Evolutionary conservation across 2,797 vertebrate genomes (phyloP).

Genomic region (Jordanella pulchra): DNA sequence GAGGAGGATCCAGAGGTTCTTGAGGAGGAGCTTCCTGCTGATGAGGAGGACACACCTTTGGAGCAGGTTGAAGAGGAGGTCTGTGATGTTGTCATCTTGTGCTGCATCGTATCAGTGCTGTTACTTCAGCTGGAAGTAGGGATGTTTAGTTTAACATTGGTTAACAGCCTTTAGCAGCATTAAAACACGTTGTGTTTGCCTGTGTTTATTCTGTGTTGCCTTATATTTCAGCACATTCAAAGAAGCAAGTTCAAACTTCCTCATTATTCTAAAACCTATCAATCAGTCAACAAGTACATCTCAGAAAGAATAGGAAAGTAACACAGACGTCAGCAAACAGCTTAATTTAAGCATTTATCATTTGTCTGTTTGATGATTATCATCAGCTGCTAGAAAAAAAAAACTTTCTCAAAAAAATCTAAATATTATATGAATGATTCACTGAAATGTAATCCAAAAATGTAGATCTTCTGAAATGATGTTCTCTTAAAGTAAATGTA

Average conservation of each 20-base stretch:
- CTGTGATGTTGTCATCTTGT: neutral
- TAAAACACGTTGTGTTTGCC: too few relatives aligned
- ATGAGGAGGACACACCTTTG: constrained; percentile 37
- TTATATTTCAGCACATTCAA: neutral
- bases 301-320: too few relatives aligned
- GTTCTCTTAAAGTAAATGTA: too few relatives aligned
- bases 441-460: too few relatives aligned
- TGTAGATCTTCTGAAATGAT: too few relatives aligned
- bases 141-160: neutral
- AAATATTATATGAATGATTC: neutral
- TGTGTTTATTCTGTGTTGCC: too few relatives aligned
- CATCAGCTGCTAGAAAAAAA: neutral
- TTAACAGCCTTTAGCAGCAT: too few relatives aligned
- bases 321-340: neutral
- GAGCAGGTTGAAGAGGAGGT: constrained; percentile 42
- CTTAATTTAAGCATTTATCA: neutral
- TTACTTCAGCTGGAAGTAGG: neutral
- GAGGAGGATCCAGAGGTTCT: constrained; percentile 73
- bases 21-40: constrained; percentile 55
- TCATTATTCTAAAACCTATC: neutral
- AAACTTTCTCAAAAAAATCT: neutral
- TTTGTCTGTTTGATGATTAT: neutral
- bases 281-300: too few relatives aligned
- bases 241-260: neutral
- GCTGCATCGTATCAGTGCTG: too few relatives aligned